Base-by-base conservation (phyloP, 2,113 vertebrate genomes). In the Butastur rufipennis region DNA sequence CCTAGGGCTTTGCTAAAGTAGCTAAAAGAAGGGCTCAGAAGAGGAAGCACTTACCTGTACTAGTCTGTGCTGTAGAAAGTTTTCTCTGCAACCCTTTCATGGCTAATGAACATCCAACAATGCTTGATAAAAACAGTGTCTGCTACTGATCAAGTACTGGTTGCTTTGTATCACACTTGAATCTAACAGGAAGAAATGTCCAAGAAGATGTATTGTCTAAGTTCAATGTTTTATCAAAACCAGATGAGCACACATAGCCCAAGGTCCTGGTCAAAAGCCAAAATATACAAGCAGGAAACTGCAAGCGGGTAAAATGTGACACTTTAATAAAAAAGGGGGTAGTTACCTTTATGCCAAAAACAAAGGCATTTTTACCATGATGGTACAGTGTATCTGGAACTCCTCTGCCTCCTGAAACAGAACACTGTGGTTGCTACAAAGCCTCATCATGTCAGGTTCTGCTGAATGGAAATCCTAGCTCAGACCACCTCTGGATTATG, bases 231-330 rank as follows among this genome's bases (percentile, higher is more conserved):
- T 95, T 97, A 98, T 97, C 95, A 95, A 96, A 96, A 97, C 97
- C 97, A 98, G 93, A 97, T 96, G 97, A 97, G 87, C 68, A 89
- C 91, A 77, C 88, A 73, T 26, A 93, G 95, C 93, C 94, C 17
- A 2, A 73, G 82, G 87, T 53, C 74, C 94, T 97, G 96, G 95
- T 75, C 56, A 53, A 86, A 63, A 96, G 96, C 96, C 97, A 97
- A 98, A 94, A 94, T 63, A 97, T 2, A 97, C 95, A 97, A 93
- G 95, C 90, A 97, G 96, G 96, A 97, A 97, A 96, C 94, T 97
- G 95, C 88, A 92, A 92, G 81, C 4, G 93, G 93, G 96, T 97
- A 97, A 95, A 98, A 97, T 92, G 88, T 90, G 92, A 97, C 93
- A 94, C 91, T 95, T 80, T 45, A 74, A 81, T 85, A 50, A 83